Evolutionary conservation across 2,888 invertebrate genomes (phyloP).

Genomic region (Yponomeuta plumbellus): DNA sequence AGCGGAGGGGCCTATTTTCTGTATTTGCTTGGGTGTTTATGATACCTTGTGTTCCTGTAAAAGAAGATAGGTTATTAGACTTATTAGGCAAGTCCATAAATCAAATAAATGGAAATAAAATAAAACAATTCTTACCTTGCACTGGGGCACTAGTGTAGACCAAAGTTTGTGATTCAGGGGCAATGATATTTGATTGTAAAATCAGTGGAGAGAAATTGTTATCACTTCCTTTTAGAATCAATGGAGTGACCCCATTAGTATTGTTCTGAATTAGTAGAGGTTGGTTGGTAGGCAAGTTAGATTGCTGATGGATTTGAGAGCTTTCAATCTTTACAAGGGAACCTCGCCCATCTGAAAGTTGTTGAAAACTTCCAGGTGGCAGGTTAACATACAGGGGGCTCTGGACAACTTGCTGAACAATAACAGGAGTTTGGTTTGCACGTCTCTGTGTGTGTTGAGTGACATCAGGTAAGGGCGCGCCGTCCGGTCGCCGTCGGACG

Average conservation of each 20-base stretch:
- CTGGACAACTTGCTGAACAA: constrained; percentile 61
- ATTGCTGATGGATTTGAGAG: constrained; percentile 40
- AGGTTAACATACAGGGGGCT: constrained; percentile 65
- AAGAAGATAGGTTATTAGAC: constrained; percentile 4
- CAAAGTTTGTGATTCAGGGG: constrained; percentile 65
- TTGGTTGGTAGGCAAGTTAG: constrained; percentile 42
- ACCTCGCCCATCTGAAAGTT: constrained; percentile 45
- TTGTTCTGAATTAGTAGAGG: constrained; percentile 58
- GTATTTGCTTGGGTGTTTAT: constrained; percentile 49
- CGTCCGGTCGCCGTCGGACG: constrained; percentile 26
- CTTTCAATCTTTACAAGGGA: constrained; percentile 50
- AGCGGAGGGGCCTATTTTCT: constrained; percentile 72
- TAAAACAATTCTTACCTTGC: constrained; percentile 44
- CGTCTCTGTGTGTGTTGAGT: constrained; percentile 45
- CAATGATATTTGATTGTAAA: constrained; percentile 79
- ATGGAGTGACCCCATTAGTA: constrained; percentile 53
- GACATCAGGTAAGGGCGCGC: constrained; percentile 44
- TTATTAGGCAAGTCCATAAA: background rate
- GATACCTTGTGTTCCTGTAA: constrained; percentile 49
- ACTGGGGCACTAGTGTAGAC: constrained; percentile 68
- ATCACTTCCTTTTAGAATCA: constrained; percentile 62
- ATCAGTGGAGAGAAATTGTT: constrained; percentile 77
- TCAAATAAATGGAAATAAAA: too few relatives aligned
- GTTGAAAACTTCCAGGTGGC: constrained; percentile 50
- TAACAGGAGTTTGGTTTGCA: constrained; percentile 50